Conservation (phyloP, 2,888 invertebrate species). For the Thereva unica region DNA sequence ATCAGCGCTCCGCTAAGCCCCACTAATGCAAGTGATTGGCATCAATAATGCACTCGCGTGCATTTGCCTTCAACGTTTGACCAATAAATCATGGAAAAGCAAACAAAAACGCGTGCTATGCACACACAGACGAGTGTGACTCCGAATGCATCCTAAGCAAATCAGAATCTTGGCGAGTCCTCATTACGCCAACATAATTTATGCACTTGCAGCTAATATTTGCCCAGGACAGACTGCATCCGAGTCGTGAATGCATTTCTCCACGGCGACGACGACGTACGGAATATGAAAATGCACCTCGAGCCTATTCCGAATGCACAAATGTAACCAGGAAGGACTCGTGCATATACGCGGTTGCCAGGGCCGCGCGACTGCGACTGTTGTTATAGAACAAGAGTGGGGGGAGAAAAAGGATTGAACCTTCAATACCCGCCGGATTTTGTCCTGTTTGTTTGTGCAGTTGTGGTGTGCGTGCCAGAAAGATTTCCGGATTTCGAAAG, state of each 20-base stretch:
- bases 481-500: constrained; percentile 10
- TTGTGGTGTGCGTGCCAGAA: constrained; percentile 3
- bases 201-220: constrained; percentile 30
- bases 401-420: too few relatives aligned
- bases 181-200: constrained; percentile 32
- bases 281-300: constrained; percentile 4
- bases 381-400: too few relatives aligned
- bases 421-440: background rate
- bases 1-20: constrained; percentile 26
- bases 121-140: background rate
- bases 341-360: too few relatives aligned
- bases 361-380: too few relatives aligned
- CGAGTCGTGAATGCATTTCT: too few relatives aligned
- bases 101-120: constrained; percentile 30
- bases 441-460: background rate
- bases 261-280: background rate
- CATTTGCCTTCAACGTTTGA: constrained; percentile 30
- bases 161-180: constrained; percentile 18
- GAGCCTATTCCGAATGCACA: background rate
- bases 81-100: constrained; percentile 30
- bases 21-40: constrained; percentile 31
- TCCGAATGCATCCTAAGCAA: constrained; percentile 3
- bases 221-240: background rate
- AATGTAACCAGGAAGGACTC: too few relatives aligned
- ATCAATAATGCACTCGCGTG: constrained; percentile 35